phyloP scores from a whole-genome alignment of 2,113 vertebrate species.

The Noturus placidus region DNA sequence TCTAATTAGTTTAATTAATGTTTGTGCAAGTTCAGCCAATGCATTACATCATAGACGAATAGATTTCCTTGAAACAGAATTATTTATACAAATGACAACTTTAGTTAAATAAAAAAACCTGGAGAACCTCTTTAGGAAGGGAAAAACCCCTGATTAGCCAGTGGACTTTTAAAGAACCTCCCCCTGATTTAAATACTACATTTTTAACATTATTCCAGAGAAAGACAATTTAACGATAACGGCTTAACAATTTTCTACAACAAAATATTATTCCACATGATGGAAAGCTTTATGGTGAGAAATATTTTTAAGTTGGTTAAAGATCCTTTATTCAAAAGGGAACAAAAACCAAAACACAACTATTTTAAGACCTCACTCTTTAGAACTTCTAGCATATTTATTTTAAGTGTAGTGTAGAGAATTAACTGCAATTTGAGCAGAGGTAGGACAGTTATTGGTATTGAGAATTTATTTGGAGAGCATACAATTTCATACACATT shows the following conservation, averaged over 20 bases:
- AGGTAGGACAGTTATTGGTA: not conserved
- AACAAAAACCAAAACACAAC: not conserved
- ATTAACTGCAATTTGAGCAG: not conserved
- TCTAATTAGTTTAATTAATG: conserved; percentile 26
- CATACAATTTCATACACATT: not conserved
- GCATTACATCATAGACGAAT: not conserved
- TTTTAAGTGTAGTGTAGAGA: not conserved
- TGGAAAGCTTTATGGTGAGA: not conserved
- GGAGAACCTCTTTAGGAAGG: not conserved
- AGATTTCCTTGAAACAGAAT: no score
- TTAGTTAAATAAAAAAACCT: not conserved
- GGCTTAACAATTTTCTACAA: not conserved
- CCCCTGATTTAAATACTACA: not conserved
- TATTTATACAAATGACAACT: not conserved
- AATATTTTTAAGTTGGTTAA: not conserved
- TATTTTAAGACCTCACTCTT: not conserved
- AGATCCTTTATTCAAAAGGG: not conserved
- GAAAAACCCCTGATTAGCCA: not conserved
- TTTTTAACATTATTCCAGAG: not conserved
- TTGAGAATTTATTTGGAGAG: not conserved
- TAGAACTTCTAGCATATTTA: not conserved
- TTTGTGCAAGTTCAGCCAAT: conserved; percentile 2
- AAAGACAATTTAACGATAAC: not conserved
- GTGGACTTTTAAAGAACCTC: not conserved
- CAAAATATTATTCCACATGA: not conserved